Evolutionary conservation across 2,797 vertebrate species (phyloP).

Genomic region (Harpagifer antarcticus): DNA sequence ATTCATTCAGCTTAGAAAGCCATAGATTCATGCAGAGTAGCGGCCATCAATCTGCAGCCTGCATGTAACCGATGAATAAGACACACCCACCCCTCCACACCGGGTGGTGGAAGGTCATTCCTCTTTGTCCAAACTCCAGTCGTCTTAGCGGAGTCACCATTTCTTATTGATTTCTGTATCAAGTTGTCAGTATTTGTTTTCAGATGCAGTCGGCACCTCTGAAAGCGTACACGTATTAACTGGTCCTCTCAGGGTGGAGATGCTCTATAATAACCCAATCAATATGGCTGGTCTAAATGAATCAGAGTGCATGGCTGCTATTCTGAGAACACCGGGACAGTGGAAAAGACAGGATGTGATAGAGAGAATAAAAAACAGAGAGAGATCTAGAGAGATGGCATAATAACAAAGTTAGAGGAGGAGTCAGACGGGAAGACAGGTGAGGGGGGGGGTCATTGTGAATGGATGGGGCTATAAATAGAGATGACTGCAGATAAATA

Average conservation of each 20-base stretch:
- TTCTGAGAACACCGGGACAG: constrained; percentile 67
- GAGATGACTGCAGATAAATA: constrained; percentile 51
- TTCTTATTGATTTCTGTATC: constrained; percentile 64
- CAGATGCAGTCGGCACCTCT: constrained; percentile 51
- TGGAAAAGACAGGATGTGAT: constrained; percentile 62
- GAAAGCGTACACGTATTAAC: constrained; percentile 70
- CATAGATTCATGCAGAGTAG: constrained; percentile 1
- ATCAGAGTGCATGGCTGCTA: constrained; percentile 68
- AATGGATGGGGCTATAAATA: constrained; percentile 57
- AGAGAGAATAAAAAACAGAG: constrained; percentile 43
- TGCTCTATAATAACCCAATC: constrained; percentile 79
- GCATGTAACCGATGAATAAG: constrained; percentile 36
- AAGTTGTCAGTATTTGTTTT: constrained; percentile 38
- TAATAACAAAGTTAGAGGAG: constrained; percentile 72
- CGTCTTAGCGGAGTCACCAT: constrained; percentile 37
- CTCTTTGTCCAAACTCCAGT: constrained; percentile 30
- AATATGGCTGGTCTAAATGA: constrained; percentile 76
- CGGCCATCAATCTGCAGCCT: constrained; percentile 34
- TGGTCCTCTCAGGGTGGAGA: constrained; percentile 61
- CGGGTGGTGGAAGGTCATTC: constrained; percentile 37
- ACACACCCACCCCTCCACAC: constrained; percentile 22
- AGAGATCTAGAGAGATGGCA: constrained; percentile 57
- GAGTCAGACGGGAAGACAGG: constrained; percentile 65
- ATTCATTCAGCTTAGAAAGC: constrained; percentile 39
- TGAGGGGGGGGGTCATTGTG: constrained; percentile 46